Percentiles rank a stretch among this genome's conserved stretches.
These are phyloP conservation scores for Himalopsyche phryganea DNA, from an alignment of 1,140 invertebrate genomes.

Conservation along the genomic window DNA sequence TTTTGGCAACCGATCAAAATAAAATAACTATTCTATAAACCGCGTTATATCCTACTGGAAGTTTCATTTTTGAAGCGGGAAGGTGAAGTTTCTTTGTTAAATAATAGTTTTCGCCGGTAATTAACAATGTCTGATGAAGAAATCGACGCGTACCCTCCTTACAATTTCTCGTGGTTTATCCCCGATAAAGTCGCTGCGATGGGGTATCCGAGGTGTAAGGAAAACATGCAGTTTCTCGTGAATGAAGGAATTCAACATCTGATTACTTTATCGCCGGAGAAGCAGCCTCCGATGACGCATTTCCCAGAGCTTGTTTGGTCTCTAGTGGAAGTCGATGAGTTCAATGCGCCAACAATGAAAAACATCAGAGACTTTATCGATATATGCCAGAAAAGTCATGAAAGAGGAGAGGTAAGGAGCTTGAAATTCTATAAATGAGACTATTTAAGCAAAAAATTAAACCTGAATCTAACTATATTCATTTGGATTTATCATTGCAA, in stretches of 20 bases:
- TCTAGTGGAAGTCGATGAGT: constrained; percentile 62
- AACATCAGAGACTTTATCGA: constrained; percentile 67
- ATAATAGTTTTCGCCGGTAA: no score
- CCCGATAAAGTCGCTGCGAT: constrained; percentile 58
- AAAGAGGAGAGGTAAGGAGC: constrained; percentile 46
- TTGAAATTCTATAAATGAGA: not conserved
- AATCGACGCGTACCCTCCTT: constrained; percentile 49
- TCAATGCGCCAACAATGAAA: constrained; percentile 60
- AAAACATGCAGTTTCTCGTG: constrained; percentile 47
- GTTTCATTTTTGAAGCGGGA: no score
- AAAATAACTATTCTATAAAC: no score
- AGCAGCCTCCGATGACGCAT: constrained; percentile 53
- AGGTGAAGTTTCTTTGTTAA: no score
- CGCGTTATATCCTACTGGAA: no score
- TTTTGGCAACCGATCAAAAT: no score
- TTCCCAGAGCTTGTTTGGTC: constrained; percentile 55
- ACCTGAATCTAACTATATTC: no score
- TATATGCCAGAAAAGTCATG: constrained; percentile 53
- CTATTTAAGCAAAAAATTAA: no score
- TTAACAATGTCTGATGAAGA: constrained; percentile 44
- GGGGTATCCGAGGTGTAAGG: constrained; percentile 51
- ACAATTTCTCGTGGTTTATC: constrained; percentile 63
- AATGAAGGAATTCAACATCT: constrained; percentile 52
- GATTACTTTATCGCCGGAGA: constrained; percentile 62
- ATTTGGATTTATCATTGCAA: no score